These are phyloP conservation scores for Caenorhabditis sulstoni DNA, from an alignment of 2,888 invertebrate genomes.

Conservation along the genomic window DNA sequence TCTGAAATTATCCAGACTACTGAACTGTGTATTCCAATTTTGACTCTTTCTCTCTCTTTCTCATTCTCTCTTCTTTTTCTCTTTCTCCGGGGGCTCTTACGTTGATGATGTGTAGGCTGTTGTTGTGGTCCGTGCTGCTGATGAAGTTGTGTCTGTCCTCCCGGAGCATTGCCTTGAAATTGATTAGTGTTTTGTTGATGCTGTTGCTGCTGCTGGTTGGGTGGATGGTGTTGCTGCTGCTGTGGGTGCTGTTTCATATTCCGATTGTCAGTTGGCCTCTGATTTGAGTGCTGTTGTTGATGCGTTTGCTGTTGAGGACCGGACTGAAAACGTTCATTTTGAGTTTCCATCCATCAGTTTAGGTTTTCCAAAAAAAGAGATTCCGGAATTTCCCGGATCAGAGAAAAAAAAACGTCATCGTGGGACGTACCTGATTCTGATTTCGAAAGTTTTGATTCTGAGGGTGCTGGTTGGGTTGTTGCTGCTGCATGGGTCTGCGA, in stretches of 20 bases:
- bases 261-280: constrained; percentile 37
- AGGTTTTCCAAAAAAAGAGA: not conserved
- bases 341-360: not conserved
- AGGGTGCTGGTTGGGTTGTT: constrained; percentile 26
- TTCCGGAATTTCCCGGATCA: not conserved
- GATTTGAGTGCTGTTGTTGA: constrained; percentile 35
- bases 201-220: constrained; percentile 78
- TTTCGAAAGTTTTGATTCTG: constrained; percentile 35
- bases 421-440: constrained; percentile 10
- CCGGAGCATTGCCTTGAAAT: constrained; percentile 33
- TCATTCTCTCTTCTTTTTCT: constrained; percentile 3
- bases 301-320: constrained; percentile 23
- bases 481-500: constrained; percentile 39
- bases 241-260: constrained; percentile 39
- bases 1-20: constrained; percentile 45
- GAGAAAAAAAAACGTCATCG: not conserved
- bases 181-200: constrained; percentile 34
- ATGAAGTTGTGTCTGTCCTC: constrained; percentile 36
- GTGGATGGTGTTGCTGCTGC: constrained; percentile 29
- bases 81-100: constrained; percentile 31
- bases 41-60: constrained; percentile 5
- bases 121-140: constrained; percentile 51
- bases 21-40: constrained; percentile 40
- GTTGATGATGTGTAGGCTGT: constrained; percentile 51
- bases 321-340: constrained; percentile 15